Base-by-base conservation (phyloP, 2,797 vertebrate species). In the Rhadinocentrus ornatus region DNA sequence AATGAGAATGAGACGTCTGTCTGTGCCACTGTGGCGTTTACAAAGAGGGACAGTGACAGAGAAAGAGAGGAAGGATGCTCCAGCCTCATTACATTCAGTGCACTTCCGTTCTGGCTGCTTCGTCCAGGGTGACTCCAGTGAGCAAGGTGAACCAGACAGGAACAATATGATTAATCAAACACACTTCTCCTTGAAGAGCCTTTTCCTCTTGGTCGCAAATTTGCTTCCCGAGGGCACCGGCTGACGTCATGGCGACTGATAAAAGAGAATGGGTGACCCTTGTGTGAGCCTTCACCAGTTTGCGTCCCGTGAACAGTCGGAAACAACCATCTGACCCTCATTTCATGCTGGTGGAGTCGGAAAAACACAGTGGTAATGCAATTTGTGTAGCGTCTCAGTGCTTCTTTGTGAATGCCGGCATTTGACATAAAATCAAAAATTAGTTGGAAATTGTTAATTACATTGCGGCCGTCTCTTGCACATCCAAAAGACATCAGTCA, bases 161-260 rank as follows among this genome's bases (percentile, higher is more conserved):
- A 89, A 91, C 91, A 93, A 94, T 92, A 92, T 87, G 81, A 94
- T 92, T 91, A 93, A 93, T 94, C 92, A 92, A 92, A 89, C 87
- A 82, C 74, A 75, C 79, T 87, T 88, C 85, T 88, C 87, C 92
- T 92, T 89, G 80, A 87, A 87, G 88, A 90, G 83, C 66, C 55
- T 87, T 85, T 91, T 89, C 88, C 86, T 88, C 81, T 54, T 77
- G 89, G 91, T 82, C 82, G 41, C 86, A 62, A 26, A 89, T 86
- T 86, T 60, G 71, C 89, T 93, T 94, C 92, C 91, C 66, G 84
- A 87, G 87, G 83, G 88, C 84, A 73, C 53, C 44, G 60, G 75
- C 83, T 89, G 92, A 93, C 84, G 80, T 93, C 88, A 90, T 29
- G 74, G 82, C 53, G 65, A 66, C 87, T 48, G 81, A 88, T 68